Evolutionary conservation across 2,888 invertebrate genomes (phyloP), one percentile per base, ranked within the genome.

Genomic region (Diabrotica balteata): DNA sequence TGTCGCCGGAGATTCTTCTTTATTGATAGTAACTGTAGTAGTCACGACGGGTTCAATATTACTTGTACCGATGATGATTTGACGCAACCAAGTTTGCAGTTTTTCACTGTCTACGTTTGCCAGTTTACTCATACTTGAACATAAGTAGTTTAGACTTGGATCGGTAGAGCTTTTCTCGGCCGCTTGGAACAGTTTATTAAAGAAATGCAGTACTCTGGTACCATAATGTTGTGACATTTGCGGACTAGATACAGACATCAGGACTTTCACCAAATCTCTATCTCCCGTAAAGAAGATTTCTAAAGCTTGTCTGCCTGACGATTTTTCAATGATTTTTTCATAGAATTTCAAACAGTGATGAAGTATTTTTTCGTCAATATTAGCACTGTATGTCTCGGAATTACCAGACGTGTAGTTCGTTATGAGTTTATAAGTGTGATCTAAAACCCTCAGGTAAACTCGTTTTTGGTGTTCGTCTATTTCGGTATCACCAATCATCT

Each of bases 301-400:
- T 78, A 96, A 88, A 0, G 96, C 96, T 76, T 90, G 88, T 71
- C 93, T 88, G 0, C 95, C 96, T 0, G 92, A 89, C 0, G 92
- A 88, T 70, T 93, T 93, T 63, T 96, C 95, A 32, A 97, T 82
- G 73, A 95, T 89, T 77, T 91, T 91, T 80, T 95, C 95, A 90
- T 96, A 92, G 78, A 95, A 96, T 76, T 91, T 92, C 32, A 95
- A 86, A 85, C 93, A 89, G 71, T 90, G 88, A 70, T 89, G 88
- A 52, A 89, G 80, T 58, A 89, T 87, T 73, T 88, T 88, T 74
- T 90, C 91, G 77, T 90, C 88, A 10, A 91, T 79, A 52, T 80
- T 74, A 1, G 77, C 73, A 59, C 77, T 78, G 47, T 77, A 76
- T 7, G 71, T 71, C 22, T 70, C 70, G 8, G 68, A 70, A 46